Base-by-base conservation (phyloP, 2,888 invertebrate species). In the Anagyrus pseudococci region DNA sequence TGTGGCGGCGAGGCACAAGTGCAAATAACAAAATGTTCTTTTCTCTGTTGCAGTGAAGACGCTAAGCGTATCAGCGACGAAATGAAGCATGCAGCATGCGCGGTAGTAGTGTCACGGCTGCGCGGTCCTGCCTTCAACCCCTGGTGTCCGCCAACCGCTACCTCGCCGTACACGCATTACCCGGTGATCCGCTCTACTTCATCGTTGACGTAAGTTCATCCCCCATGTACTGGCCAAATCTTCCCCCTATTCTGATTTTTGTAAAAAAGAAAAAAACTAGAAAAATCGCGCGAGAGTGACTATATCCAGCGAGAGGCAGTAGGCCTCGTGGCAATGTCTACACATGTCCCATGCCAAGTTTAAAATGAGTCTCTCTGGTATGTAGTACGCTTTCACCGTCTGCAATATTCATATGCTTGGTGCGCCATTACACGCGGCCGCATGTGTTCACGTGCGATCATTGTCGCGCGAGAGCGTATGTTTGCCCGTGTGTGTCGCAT, bases 141-240 rank as follows among this genome's bases (percentile, higher is more conserved):
- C 78, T 80, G 79, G 79, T 80, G 75, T 79, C 80, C 78, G 80
- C 80, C 77, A 80, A 80, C 76, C 80, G 80, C 77, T 81, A 80
- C 73, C 80, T 80, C 76, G 80, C 80, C 75, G 76, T 81, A 72
- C 79, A 80, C 75, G 79, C 79, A 73, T 77, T 80, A 69, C 78
- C 80, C 67, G 80, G 80, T 76, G 80, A 85, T 73, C 85, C 85
- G 64, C 82, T 85, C 71, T 85, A 85, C 77, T 85, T 85, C 76
- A 75, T 81, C 70, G 81, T 79, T 69, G 81, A 81, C 76, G 81
- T 81, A 71, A 71, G 73, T 69, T 62, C 40, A 20, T 13, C n/a
- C 53, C 13, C 4, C 43, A n/a, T 48, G 4, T n/a, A n/a, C n/a
- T n/a, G n/a, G n/a, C n/a, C n/a, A n/a, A n/a, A n/a, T n/a, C n/a